Percentiles rank a stretch among this genome's conserved stretches.
These are phyloP conservation scores for Darevskia nairensis DNA, from an alignment of 2,797 vertebrate genomes.

Conservation along the genomic window DNA sequence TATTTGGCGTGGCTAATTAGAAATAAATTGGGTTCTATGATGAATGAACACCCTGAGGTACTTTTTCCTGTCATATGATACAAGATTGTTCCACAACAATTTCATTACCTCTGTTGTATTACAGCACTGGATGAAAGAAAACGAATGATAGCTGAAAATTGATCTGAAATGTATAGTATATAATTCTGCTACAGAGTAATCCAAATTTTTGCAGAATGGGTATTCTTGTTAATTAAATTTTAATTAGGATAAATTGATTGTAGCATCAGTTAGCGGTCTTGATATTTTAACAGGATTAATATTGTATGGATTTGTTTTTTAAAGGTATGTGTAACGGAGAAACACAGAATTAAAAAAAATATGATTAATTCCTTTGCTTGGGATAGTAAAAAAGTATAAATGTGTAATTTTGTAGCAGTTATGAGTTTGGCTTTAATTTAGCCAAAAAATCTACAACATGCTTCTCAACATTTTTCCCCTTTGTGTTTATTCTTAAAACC, in stretches of 20 bases:
- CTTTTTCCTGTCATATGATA: conserved; percentile 48
- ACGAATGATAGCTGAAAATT: conserved; percentile 63
- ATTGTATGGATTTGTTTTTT: conserved; percentile 51
- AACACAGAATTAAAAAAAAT: conserved; percentile 56
- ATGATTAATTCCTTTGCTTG: conserved; percentile 57
- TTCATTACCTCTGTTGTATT: conserved; percentile 61
- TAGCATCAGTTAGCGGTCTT: conserved; percentile 55
- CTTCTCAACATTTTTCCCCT: conserved; percentile 68
- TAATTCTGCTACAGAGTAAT: conserved; percentile 60
- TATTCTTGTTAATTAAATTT: conserved; percentile 64
- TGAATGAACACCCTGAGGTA: conserved; percentile 44
- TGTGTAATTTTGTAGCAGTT: conserved; percentile 69
- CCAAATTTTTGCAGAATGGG: conserved; percentile 49
- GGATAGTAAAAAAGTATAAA: conserved; percentile 61
- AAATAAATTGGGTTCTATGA: conserved; percentile 55
- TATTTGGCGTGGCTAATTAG: conserved; percentile 38
- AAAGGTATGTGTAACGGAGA: conserved; percentile 32
- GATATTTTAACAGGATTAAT: conserved; percentile 61
- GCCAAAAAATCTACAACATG: conserved; percentile 66
- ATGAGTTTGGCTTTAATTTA: conserved; percentile 66
- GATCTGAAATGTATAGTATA: conserved; percentile 62
- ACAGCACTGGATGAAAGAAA: conserved; percentile 61
- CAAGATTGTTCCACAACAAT: conserved; percentile 63
- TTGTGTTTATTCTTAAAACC: conserved; percentile 70
- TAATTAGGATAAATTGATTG: conserved; percentile 59